Base-by-base conservation (phyloP, 1,140 invertebrate genomes). In the Drosophila mayri region DNA sequence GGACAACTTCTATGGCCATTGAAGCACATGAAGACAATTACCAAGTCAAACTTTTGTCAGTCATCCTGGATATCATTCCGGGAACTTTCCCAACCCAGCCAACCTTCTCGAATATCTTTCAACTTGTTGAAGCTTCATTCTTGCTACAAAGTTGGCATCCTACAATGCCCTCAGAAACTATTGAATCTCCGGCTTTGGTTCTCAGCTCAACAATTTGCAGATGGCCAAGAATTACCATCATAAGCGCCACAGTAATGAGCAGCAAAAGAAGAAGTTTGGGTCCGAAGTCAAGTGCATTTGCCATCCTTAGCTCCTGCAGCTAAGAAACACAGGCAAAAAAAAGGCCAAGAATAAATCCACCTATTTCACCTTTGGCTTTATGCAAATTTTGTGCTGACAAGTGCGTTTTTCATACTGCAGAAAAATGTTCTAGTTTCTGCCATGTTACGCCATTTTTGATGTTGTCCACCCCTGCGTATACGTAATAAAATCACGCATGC, bases 151-250 rank as follows among this genome's bases (percentile, higher is more conserved):
- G 52, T 55, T 55, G 20, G 35, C 35, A 30, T 30, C 28, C 43
- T 20, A 32, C 49, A 63, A 55, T 20, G 61, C 37, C 38, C 50
- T 20, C 20, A n/a, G 28, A 30, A 66, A 66, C 63, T 65, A 46
- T 61, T 43, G 62, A 61, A 43, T 22, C 62, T n/a, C 28, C 18
- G 22, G n/a, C 8, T 10, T 44, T 22, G 14, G 8, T 7, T 43
- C 32, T n/a, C 41, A 18, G 14, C 22, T 5, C 6, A 66, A 68
- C 61, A 65, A 66, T 50, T 35, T 66, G 62, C 46, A 50, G 49
- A 32, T 68, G 49, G 68, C 74, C 73, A 65, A 74, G 76, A 88
- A 87, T 88, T 84, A 80, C 83, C 80, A 87, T 87, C 80, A 88
- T 77, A 87, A 87, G 71, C 80, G 72, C 3, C 55, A 38, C 60